Conservation (phyloP, 2,888 invertebrate species). For the Ophioninae sp. region DNA sequence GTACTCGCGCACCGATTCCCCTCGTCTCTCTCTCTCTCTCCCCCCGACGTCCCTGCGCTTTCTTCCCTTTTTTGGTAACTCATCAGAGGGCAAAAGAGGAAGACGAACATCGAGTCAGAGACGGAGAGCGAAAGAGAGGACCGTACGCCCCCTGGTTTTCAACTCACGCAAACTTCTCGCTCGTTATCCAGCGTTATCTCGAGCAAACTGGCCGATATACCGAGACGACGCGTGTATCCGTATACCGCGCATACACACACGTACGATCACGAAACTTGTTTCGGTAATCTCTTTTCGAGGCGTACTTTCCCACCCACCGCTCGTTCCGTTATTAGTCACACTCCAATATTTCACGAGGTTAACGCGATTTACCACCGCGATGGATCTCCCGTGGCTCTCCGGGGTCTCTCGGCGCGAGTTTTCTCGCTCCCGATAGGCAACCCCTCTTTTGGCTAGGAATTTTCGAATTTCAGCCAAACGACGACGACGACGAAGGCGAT, state of each 20-base stretch:
- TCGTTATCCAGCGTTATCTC: constrained; percentile 65
- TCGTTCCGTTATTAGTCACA: constrained; percentile 66
- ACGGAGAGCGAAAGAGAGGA: constrained; percentile 15
- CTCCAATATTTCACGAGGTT: constrained; percentile 63
- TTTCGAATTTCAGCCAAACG: constrained; percentile 53
- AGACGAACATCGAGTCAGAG: neutral
- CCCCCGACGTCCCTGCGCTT: neutral
- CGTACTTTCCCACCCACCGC: neutral
- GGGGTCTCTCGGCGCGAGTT: constrained; percentile 27
- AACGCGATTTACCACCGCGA: constrained; percentile 56
- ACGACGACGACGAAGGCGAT: constrained; percentile 42
- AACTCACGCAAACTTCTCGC: constrained; percentile 70
- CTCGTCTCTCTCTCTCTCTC: constrained; percentile 1
- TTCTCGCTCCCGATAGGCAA: constrained; percentile 29
- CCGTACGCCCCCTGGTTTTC: constrained; percentile 54
- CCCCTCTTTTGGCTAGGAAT: constrained; percentile 39
- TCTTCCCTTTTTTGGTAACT: constrained; percentile 2
- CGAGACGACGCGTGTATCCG: constrained; percentile 49
- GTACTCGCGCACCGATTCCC: neutral
- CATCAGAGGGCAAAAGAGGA: constrained; percentile 15
- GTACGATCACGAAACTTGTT: constrained; percentile 4
- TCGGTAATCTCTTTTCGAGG: constrained; percentile 37
- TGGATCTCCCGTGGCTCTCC: constrained; percentile 32
- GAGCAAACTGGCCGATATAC: constrained; percentile 56
- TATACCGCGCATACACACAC: constrained; percentile 10